Evolutionary conservation across 2,888 invertebrate species (phyloP).

Genomic region (Xanthia togata): DNA sequence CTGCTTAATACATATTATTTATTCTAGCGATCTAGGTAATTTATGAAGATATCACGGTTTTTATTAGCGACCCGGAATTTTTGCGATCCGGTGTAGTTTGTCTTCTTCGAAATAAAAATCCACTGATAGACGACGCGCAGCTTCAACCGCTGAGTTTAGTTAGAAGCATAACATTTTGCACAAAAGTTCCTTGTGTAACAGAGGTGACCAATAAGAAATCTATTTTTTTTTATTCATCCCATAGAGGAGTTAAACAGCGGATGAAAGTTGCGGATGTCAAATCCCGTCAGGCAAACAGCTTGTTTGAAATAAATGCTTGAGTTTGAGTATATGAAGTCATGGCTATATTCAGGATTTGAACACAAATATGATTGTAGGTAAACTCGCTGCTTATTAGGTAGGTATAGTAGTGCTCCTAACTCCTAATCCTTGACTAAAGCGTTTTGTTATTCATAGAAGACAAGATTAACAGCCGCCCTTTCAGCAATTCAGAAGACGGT

Average conservation of each 20-base stretch:
- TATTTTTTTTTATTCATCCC: background rate
- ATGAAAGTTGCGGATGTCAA: background rate
- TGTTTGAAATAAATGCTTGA: background rate
- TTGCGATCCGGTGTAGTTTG: too few species aligned
- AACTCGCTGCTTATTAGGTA: conserved; percentile 16
- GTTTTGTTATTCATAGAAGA: conserved; percentile 42
- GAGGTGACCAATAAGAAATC: background rate
- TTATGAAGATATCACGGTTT: too few species aligned
- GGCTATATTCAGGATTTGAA: background rate
- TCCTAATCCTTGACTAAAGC: conserved; percentile 14
- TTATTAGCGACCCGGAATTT: too few species aligned
- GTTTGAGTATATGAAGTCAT: background rate
- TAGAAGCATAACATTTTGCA: background rate
- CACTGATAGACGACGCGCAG: background rate
- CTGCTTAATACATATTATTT: too few species aligned
- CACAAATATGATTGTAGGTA: conserved; percentile 2
- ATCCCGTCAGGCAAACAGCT: background rate
- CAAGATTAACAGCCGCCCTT: conserved; percentile 38
- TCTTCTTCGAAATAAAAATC: background rate
- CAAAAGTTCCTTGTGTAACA: background rate
- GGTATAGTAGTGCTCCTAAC: conserved; percentile 16
- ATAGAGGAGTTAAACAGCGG: background rate
- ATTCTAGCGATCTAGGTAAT: too few species aligned
- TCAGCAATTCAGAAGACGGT: conserved; percentile 28
- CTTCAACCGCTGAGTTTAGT: background rate